Evolutionary conservation across 2,888 invertebrate genomes (phyloP).

Genomic region (Hypselothyrea guttata): DNA sequence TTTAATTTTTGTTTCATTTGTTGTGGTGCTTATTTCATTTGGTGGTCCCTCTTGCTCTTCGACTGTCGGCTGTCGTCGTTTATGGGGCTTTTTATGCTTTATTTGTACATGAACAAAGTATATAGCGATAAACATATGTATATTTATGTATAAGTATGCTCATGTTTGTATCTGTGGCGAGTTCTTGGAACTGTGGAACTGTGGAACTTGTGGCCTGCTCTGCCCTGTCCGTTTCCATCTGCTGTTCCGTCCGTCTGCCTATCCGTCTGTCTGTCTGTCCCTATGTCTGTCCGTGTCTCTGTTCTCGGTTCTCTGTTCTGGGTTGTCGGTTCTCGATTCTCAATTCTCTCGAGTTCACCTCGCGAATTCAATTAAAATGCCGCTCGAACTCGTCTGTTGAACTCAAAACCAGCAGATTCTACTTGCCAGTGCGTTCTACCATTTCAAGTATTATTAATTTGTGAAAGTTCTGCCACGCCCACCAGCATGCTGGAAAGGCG

Average conservation of each 20-base stretch:
- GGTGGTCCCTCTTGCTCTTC: conserved; percentile 36
- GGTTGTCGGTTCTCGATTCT: not conserved
- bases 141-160: conserved; percentile 19
- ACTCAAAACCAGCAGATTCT: conserved; percentile 30
- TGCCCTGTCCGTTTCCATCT: conserved; percentile 30
- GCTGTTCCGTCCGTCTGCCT: conserved; percentile 16
- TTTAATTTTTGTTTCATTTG: conserved; percentile 15
- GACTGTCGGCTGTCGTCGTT: conserved; percentile 43
- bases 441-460: conserved; percentile 70
- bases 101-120: conserved; percentile 40
- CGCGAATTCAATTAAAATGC: conserved; percentile 75
- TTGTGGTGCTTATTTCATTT: conserved; percentile 48
- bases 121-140: conserved; percentile 22
- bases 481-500: conserved; percentile 1
- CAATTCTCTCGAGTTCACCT: conserved; percentile 54
- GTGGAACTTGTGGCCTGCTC: conserved; percentile 57
- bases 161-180: conserved; percentile 35
- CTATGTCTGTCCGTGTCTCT: not conserved
- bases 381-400: conserved; percentile 52
- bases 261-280: not conserved
- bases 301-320: not conserved
- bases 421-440: conserved; percentile 31
- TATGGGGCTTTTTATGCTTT: conserved; percentile 52
- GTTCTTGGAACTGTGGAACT: too few species aligned
- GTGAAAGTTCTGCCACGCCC: conserved; percentile 73